A percentile compares a stretch with the other conserved stretches of the same genome.
phyloP scores from a whole-genome alignment of 2,797 vertebrate genomes.

The Chrosomus eos region DNA sequence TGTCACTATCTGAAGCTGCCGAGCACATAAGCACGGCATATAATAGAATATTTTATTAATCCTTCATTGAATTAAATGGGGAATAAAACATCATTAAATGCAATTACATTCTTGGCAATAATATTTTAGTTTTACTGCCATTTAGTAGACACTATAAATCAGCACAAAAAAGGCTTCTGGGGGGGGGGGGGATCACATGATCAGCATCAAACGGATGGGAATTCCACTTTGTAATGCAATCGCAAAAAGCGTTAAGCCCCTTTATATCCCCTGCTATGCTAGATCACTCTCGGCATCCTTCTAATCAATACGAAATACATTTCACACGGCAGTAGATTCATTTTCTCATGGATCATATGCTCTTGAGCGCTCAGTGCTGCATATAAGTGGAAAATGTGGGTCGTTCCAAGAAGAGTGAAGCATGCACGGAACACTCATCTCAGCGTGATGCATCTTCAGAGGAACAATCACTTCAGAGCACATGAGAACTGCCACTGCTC shows the following conservation, averaged over 20 bases:
- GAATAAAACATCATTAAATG: background rate
- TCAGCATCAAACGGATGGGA: background rate
- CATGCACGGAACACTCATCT: conserved; percentile 36
- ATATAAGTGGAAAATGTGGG: conserved; percentile 36
- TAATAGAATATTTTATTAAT: background rate
- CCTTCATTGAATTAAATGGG: background rate
- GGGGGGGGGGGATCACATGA: background rate
- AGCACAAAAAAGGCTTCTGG: background rate
- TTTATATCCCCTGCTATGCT: conserved; percentile 9
- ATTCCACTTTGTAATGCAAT: conserved; percentile 8
- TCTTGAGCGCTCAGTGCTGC: conserved; percentile 16
- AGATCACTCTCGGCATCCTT: background rate
- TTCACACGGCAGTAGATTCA: background rate
- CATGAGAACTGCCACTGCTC: background rate
- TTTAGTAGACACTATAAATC: background rate
- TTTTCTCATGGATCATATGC: conserved; percentile 11
- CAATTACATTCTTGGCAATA: background rate
- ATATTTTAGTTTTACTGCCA: background rate
- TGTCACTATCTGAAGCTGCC: background rate
- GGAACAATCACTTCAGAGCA: conserved; percentile 37
- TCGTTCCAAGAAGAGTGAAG: conserved; percentile 21
- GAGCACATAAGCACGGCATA: background rate
- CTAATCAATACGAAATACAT: conserved; percentile 25
- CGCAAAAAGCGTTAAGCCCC: background rate
- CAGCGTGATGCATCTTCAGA: conserved; percentile 42